Conservation (phyloP, 2,113 vertebrate species). For the Mustela nigripes region DNA sequence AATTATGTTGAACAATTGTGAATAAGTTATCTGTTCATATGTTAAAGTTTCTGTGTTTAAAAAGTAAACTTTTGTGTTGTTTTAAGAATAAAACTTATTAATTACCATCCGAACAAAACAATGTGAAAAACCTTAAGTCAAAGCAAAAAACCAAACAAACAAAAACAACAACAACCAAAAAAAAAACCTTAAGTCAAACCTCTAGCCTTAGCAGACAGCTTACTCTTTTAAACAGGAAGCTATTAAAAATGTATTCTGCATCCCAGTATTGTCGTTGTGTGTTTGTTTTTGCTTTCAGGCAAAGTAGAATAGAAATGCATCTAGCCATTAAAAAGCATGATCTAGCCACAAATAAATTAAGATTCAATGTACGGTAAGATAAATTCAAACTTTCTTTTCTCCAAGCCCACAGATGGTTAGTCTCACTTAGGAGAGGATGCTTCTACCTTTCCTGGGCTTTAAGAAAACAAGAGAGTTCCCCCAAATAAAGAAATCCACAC, state of each 20-base stretch:
- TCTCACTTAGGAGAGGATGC: neutral
- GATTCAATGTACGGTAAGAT: neutral
- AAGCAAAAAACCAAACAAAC: neutral
- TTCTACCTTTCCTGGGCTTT: slow-evolving; percentile 4
- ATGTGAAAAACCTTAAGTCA: neutral
- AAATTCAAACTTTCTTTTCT: neutral
- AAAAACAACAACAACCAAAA: too few species aligned
- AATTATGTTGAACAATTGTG: neutral
- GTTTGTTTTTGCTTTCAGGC: slow-evolving; percentile 5
- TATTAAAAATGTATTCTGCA: neutral
- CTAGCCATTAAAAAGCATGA: neutral
- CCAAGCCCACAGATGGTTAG: neutral
- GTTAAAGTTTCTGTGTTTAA: neutral
- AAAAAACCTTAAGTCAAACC: neutral
- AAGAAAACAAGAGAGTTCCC: neutral
- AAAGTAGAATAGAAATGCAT: neutral
- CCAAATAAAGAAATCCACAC: neutral
- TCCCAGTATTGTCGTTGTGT: neutral
- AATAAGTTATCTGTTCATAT: slow-evolving; percentile 8
- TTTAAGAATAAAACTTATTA: slow-evolving; percentile 23
- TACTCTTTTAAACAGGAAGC: neutral
- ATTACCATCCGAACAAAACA: neutral
- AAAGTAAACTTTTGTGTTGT: neutral
- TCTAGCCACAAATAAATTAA: slow-evolving; percentile 28
- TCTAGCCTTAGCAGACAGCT: neutral